Evolutionary conservation across 2,113 vertebrate species (phyloP).

Genomic region (Lycaon pictus): DNA sequence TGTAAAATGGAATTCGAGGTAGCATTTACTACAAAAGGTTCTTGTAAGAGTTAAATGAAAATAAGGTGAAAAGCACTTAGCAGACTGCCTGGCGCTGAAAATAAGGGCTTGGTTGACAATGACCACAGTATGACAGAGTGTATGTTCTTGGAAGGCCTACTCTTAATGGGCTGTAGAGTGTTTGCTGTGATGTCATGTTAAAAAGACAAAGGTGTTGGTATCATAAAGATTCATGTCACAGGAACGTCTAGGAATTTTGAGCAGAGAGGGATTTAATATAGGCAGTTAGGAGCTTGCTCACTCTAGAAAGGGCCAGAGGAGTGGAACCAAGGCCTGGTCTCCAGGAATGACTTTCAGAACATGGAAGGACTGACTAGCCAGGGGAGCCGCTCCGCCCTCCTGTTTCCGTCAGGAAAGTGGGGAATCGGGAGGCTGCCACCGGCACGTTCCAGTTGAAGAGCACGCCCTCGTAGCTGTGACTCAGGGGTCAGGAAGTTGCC

Average conservation of each 20-base stretch:
- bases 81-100: not conserved
- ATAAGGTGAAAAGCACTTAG: not conserved
- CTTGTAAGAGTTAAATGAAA: constrained; percentile 23
- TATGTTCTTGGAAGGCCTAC: not conserved
- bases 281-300: not conserved
- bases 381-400: not conserved
- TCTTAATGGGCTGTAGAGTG: not conserved
- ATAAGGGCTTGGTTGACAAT: not conserved
- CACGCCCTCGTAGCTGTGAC: not conserved
- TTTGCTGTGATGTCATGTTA: constrained; percentile 40
- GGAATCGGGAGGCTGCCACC: not conserved
- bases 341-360: not conserved
- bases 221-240: not conserved
- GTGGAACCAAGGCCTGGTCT: not conserved
- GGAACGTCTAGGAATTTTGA: not conserved
- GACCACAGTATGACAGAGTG: not conserved
- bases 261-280: not conserved
- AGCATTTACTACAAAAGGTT: not conserved
- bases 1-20: constrained; percentile 14
- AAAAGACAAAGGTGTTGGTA: not conserved
- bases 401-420: not conserved
- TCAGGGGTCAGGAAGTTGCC: not conserved
- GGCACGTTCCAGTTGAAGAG: not conserved
- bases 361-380: not conserved
- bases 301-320: not conserved